These are phyloP conservation scores for Pheosia tremula DNA, from an alignment of 2,888 invertebrate genomes.

Conservation along the genomic window DNA sequence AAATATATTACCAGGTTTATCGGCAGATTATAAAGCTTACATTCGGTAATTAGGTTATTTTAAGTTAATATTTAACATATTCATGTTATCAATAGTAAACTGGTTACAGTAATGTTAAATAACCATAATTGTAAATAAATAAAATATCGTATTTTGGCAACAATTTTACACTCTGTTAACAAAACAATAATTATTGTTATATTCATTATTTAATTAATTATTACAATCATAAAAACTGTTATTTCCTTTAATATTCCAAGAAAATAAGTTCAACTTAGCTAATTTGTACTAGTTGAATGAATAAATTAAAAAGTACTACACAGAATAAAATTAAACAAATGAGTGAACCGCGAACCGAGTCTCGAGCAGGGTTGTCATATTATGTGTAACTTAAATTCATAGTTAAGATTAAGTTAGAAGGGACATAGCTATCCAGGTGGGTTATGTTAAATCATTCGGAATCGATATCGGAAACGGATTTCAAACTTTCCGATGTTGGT, in stretches of 20 bases:
- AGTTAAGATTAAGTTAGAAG: too few relatives aligned
- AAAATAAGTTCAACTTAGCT: not conserved
- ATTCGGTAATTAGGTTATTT: too few relatives aligned
- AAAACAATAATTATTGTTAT: not conserved
- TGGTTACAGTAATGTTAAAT: too few relatives aligned
- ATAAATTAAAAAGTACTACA: constrained; percentile 9
- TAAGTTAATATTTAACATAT: too few relatives aligned
- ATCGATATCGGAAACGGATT: too few relatives aligned
- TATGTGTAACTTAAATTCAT: not conserved
- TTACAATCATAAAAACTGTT: constrained; percentile 1
- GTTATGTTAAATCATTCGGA: too few relatives aligned
- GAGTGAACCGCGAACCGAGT: not conserved
- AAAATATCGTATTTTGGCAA: not conserved
- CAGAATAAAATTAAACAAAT: not conserved
- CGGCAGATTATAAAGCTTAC: too few relatives aligned
- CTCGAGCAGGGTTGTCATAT: too few relatives aligned
- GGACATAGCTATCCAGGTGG: too few relatives aligned
- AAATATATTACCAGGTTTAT: too few relatives aligned
- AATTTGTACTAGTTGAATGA: not conserved
- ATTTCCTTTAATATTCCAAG: not conserved
- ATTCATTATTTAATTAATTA: not conserved
- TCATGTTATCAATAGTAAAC: too few relatives aligned
- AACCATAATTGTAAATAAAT: not conserved
- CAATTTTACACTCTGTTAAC: constrained; percentile 1
- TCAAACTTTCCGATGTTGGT: too few relatives aligned